A percentile compares a stretch with the other conserved stretches of the same genome.
Evolutionary conservation across 1,140 invertebrate species (phyloP).

Genomic region (Sinella curviseta): DNA sequence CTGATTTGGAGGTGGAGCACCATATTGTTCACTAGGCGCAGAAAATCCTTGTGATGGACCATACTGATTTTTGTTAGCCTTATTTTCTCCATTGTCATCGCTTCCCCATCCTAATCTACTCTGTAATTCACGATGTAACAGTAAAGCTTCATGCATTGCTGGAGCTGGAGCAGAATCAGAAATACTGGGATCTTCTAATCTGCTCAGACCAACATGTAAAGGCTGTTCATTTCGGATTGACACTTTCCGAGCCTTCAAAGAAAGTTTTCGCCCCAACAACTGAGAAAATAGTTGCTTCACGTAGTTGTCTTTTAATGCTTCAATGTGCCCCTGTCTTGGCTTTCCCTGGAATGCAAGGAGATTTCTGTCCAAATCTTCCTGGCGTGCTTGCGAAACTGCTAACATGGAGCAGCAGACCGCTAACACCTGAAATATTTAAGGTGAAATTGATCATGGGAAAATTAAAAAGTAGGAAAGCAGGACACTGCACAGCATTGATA

Average conservation of each 20-base stretch:
- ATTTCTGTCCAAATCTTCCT: background rate
- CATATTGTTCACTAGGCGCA: constrained; percentile 5
- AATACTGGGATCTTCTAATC: background rate
- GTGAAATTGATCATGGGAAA: background rate
- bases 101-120: constrained; percentile 14
- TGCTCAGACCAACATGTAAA: background rate
- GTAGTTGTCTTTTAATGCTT: background rate
- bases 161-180: background rate
- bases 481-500: too few species aligned
- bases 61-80: background rate
- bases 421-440: background rate
- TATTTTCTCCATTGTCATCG: background rate
- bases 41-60: background rate
- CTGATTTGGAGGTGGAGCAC: background rate
- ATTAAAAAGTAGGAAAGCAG: background rate
- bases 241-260: background rate
- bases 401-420: background rate
- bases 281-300: background rate
- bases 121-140: background rate
- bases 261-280: background rate
- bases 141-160: background rate
- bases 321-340: background rate
- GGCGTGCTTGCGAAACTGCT: background rate
- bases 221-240: background rate
- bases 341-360: background rate